phyloP scores from a whole-genome alignment of 2,113 vertebrate species.

The Lagopus leucura region DNA sequence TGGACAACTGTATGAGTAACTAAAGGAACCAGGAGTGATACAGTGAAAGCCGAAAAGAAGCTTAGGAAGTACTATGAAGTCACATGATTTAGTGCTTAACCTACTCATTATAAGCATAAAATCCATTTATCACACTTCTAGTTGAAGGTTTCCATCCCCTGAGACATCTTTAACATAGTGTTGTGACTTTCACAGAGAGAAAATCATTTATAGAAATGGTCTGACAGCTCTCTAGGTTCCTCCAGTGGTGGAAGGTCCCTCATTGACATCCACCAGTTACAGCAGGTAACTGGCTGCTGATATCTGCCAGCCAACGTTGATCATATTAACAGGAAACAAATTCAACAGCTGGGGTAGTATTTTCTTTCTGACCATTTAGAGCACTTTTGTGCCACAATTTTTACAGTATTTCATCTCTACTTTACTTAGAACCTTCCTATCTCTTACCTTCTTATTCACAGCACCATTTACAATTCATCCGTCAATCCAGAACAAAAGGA shows the following conservation, averaged over 20 bases:
- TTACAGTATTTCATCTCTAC: background rate
- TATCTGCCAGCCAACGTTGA: background rate
- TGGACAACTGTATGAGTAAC: background rate
- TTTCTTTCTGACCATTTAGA: background rate
- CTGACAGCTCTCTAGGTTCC: background rate
- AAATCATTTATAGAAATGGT: background rate
- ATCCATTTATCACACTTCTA: background rate
- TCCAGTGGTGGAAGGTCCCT: background rate
- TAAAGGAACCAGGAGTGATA: background rate
- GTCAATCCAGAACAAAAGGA: constrained; percentile 53
- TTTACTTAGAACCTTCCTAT: background rate
- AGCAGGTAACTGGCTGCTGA: background rate
- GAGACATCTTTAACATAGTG: background rate
- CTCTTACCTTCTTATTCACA: background rate
- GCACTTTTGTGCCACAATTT: background rate
- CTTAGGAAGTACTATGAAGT: background rate
- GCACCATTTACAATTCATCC: constrained; percentile 57
- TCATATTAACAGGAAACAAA: background rate
- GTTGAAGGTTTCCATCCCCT: background rate
- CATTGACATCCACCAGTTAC: constrained; percentile 37
- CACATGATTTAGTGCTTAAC: background rate
- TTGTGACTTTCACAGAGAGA: background rate
- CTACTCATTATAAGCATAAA: background rate
- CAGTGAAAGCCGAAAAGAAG: background rate
- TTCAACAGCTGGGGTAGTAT: background rate